phyloP scores from a whole-genome alignment of 2,888 invertebrate genomes.

The Tipula confusa region DNA sequence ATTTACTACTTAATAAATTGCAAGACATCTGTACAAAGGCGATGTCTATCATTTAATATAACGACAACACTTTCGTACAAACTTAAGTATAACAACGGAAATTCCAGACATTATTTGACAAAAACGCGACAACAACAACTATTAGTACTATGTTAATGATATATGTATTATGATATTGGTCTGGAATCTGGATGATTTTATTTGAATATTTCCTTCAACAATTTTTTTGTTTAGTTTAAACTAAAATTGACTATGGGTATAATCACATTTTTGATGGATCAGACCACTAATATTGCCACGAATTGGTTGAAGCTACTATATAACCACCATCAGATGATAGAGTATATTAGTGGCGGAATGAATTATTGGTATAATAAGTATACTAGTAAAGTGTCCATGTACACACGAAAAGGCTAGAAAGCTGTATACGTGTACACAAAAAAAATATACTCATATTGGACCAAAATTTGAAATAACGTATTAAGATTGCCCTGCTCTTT shows the following conservation, averaged over 20 bases:
- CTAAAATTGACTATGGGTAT: neutral
- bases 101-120: constrained; percentile 9
- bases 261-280: neutral
- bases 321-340: too few relatives aligned
- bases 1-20: neutral
- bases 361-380: too few relatives aligned
- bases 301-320: too few relatives aligned
- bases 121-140: neutral
- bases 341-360: too few relatives aligned
- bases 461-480: too few relatives aligned
- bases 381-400: too few relatives aligned
- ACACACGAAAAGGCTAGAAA: too few relatives aligned
- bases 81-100: neutral
- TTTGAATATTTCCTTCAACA: neutral
- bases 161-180: neutral
- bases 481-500: too few relatives aligned
- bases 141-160: neutral
- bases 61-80: neutral
- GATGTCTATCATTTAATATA: neutral
- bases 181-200: neutral
- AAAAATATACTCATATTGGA: too few relatives aligned
- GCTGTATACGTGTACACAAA: too few relatives aligned
- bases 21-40: neutral
- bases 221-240: neutral
- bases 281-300: too few relatives aligned